phyloP scores from a whole-genome alignment of 2,888 invertebrate genomes.

The Malacosoma neustria region DNA sequence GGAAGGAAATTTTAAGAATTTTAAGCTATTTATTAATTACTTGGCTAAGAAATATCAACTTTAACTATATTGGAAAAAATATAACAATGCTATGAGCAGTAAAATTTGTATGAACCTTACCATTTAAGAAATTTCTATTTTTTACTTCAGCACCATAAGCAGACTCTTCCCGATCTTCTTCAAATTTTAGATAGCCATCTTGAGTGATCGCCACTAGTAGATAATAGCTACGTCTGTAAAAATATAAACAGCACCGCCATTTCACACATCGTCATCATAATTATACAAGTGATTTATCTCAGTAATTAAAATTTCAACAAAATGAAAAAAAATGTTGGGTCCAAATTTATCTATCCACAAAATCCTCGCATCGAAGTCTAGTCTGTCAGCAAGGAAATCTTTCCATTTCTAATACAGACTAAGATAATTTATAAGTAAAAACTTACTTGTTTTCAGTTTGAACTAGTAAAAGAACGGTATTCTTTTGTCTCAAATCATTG shows the following conservation, averaged over 20 bases:
- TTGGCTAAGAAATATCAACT: background rate
- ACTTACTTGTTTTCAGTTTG: conserved; percentile 88
- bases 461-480: conserved; percentile 84
- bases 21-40: conserved; percentile 2
- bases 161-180: conserved; percentile 87
- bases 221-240: conserved; percentile 85
- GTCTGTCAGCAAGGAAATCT: too few relatives aligned
- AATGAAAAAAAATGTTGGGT: too few relatives aligned
- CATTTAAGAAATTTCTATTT: conserved; percentile 88
- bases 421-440: too few relatives aligned
- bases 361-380: too few relatives aligned
- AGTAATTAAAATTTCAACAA: too few relatives aligned
- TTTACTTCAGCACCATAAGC: conserved; percentile 84
- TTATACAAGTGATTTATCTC: too few relatives aligned
- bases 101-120: conserved; percentile 54
- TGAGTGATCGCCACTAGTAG: conserved; percentile 87
- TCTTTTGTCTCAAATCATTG: conserved; percentile 84
- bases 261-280: too few relatives aligned
- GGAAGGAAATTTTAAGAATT: too few relatives aligned
- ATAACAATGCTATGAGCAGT: background rate
- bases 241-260: too few relatives aligned
- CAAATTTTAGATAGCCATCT: conserved; percentile 88
- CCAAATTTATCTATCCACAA: too few relatives aligned
- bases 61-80: background rate
- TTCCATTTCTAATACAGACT: too few relatives aligned